A percentile compares a stretch with the other conserved stretches of the same genome.
phyloP scores from a whole-genome alignment of 2,888 invertebrate species.

The Eristalis arbustorum region DNA sequence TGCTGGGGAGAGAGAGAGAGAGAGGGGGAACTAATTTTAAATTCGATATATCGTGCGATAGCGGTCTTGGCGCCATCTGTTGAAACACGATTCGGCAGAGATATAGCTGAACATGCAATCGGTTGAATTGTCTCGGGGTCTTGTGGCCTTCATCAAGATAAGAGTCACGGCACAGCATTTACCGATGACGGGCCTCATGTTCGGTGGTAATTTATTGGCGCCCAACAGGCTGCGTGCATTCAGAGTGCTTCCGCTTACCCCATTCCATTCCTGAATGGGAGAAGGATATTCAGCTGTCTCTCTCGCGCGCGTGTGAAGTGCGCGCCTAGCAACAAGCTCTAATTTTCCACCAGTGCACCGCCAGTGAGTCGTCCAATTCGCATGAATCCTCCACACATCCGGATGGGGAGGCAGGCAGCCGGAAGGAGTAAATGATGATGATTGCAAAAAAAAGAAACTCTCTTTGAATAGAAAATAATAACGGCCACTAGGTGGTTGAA shows the following conservation, averaged over 20 bases:
- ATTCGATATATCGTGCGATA: not conserved
- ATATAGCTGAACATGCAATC: slow-evolving; percentile 21
- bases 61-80: slow-evolving; percentile 57
- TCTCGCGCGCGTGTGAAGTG: slow-evolving; percentile 35
- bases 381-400: not conserved
- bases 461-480: slow-evolving; percentile 9
- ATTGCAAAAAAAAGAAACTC: slow-evolving; percentile 13
- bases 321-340: slow-evolving; percentile 68
- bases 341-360: slow-evolving; percentile 40
- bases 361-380: slow-evolving; percentile 6
- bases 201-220: slow-evolving; percentile 42
- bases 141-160: not conserved
- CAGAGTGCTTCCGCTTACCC: slow-evolving; percentile 32
- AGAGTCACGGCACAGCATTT: too few relatives aligned
- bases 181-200: not conserved
- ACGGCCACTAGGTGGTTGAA: slow-evolving; percentile 3
- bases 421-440: not conserved
- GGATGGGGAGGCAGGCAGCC: too few relatives aligned
- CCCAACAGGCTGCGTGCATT: slow-evolving; percentile 51
- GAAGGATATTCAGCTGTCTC: slow-evolving; percentile 18
- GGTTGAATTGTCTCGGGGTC: not conserved
- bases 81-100: slow-evolving; percentile 16
- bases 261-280: not conserved
- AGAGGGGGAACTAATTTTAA: not conserved
- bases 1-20: not conserved